Evolutionary conservation across 2,113 vertebrate genomes (phyloP).

Genomic region (Motacilla tschutschensis): DNA sequence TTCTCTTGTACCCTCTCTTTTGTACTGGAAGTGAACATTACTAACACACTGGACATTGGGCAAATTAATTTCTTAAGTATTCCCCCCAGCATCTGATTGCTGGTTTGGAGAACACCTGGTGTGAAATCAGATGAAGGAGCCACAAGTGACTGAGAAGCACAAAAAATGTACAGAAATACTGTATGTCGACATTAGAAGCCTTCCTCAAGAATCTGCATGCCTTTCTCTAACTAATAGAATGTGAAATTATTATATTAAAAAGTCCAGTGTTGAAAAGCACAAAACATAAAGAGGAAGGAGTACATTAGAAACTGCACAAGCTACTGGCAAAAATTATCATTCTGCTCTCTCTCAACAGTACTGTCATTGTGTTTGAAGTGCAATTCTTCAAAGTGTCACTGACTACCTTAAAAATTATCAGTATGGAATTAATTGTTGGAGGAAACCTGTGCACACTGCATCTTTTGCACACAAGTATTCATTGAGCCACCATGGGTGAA

Average conservation of each 20-base stretch:
- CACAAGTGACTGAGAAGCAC: neutral
- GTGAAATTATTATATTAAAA: neutral
- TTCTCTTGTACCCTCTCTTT: neutral
- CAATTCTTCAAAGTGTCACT: neutral
- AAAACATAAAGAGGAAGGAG: neutral
- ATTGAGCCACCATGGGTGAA: neutral
- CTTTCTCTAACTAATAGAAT: neutral
- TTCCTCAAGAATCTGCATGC: neutral
- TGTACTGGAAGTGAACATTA: neutral
- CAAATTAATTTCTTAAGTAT: neutral
- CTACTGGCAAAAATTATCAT: neutral
- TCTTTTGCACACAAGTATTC: neutral
- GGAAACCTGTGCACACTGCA: neutral
- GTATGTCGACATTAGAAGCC: neutral
- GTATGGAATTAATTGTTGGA: neutral
- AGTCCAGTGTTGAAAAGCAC: neutral
- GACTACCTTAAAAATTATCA: neutral
- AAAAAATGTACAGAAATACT: neutral
- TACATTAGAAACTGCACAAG: neutral
- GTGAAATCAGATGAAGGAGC: neutral
- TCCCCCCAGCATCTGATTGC: neutral
- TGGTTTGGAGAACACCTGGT: neutral
- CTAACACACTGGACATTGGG: neutral
- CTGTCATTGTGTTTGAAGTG: neutral
- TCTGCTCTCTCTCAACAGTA: neutral